phyloP scores from a whole-genome alignment of 2,888 invertebrate species.

The Erebia aethiops region DNA sequence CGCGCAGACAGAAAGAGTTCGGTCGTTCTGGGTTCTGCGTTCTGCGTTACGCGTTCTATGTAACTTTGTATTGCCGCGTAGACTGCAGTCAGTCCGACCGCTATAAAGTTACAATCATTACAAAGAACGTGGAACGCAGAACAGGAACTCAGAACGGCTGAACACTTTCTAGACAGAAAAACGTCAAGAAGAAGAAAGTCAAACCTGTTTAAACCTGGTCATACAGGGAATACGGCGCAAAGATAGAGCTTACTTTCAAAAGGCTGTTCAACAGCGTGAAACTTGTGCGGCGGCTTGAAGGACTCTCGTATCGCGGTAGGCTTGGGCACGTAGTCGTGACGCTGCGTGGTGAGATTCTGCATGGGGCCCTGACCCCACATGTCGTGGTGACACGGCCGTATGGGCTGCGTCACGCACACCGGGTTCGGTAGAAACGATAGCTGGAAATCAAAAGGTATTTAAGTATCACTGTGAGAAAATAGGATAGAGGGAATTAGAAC shows the following conservation, averaged over 20 bases:
- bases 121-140: too few relatives aligned
- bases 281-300: constrained; percentile 67
- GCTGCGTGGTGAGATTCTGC: constrained; percentile 88
- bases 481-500: too few relatives aligned
- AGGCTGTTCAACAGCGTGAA: constrained; percentile 65
- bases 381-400: constrained; percentile 85
- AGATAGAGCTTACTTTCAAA: constrained; percentile 66
- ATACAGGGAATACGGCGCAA: not conserved
- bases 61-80: too few relatives aligned
- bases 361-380: constrained; percentile 86
- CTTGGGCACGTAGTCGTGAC: constrained; percentile 88
- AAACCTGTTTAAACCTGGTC: too few relatives aligned
- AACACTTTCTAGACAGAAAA: too few relatives aligned
- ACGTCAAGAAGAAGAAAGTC: too few relatives aligned
- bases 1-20: too few relatives aligned
- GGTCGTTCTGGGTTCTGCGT: too few relatives aligned
- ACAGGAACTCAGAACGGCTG: too few relatives aligned
- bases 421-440: constrained; percentile 84
- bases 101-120: too few relatives aligned
- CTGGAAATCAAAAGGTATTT: constrained; percentile 50
- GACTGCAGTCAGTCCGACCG: too few relatives aligned
- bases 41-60: too few relatives aligned
- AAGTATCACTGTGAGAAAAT: not conserved
- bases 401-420: constrained; percentile 80
- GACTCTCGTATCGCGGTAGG: constrained; percentile 76